Base-by-base conservation (phyloP, 2,888 invertebrate genomes). In the Synanthedon tipuliformis region DNA sequence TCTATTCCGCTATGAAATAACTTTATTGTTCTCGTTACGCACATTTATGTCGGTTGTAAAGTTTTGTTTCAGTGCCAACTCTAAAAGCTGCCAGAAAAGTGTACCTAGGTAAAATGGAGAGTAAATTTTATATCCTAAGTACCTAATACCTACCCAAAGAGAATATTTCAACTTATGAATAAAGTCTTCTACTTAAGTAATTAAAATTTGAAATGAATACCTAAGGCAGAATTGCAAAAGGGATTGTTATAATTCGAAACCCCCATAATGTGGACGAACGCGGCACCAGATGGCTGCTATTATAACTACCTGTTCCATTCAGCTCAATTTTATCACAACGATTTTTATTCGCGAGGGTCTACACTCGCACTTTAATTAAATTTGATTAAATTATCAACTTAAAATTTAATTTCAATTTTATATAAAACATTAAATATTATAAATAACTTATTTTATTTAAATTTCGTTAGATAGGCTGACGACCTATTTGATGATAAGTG, bases 251-350 rank as follows among this genome's bases (percentile, higher is more conserved):
- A 59, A 59, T 61, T 61, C 50, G 53, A 53, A 53, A 34, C 16
- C 51, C 50, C 49, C 45, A 55, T 52, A 55, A 53, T 48, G 48
- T 57, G 56, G 56, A 51, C 55, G 56, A 54, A 55, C 49, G 10
- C 16, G 58, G 55, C 58, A 59, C 72, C 71, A 73, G 72, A 71
- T 73, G 73, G 61, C 66, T 53, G 53, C 59, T 61, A 64, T 72
- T 65, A 49, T 49, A 15, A n/a, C 13, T 45, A 69, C 52, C 34
- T 34, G 34, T 10, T 62, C 58, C 50, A 59, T 60, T 68, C 34
- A 8, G 34, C 34, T 62, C 58, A 50, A 59, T 60, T 68, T 49
- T 64, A 60, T 64, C 56, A 52, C 60, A 62, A 56, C 61, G 60
- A 64, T 65, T 61, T 63, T 65, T 56, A 27, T 59, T 49, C 49